Conservation (phyloP, 2,113 vertebrate genomes). For the Podarcis cretensis region DNA sequence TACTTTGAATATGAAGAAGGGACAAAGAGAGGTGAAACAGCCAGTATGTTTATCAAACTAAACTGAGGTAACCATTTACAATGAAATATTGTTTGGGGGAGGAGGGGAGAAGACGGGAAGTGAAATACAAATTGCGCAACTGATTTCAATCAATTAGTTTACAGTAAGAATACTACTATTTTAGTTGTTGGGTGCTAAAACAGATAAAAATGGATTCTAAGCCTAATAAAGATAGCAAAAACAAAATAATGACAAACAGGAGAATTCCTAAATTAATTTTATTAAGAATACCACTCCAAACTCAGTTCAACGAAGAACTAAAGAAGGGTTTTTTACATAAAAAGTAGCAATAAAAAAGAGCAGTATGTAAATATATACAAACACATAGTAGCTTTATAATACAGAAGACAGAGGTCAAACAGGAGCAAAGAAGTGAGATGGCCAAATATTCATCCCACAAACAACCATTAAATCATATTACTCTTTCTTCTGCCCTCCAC, state of each 20-base stretch:
- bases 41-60: neutral
- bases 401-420: neutral
- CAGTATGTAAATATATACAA: too few species aligned
- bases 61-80: neutral
- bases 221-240: too few species aligned
- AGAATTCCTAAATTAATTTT: too few species aligned
- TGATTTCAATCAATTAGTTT: neutral
- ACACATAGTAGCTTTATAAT: neutral
- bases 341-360: neutral
- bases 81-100: neutral
- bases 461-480: slow-evolving; percentile 2
- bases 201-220: neutral
- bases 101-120: neutral
- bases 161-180: too few species aligned
- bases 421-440: neutral
- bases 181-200: too few species aligned
- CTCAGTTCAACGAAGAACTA: neutral
- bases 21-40: neutral
- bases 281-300: neutral
- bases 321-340: neutral
- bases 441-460: neutral
- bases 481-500: slow-evolving; percentile 4
- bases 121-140: neutral
- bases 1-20: neutral
- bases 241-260: too few species aligned